Base-by-base conservation (phyloP, 2,797 vertebrate genomes). In the Acanthurus tractus region DNA sequence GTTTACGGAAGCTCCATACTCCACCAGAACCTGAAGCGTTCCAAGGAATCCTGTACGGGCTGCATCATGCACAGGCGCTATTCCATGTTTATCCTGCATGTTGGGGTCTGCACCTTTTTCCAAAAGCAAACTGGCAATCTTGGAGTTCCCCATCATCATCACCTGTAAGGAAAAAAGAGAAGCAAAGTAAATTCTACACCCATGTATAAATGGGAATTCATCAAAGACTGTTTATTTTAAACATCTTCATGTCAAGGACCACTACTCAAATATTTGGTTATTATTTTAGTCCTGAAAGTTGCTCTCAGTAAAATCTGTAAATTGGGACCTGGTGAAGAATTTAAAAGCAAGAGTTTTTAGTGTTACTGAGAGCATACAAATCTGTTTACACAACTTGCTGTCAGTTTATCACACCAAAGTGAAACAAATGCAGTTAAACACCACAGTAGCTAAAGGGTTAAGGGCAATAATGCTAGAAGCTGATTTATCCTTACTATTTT, bases 131-230 rank as follows among this genome's bases (percentile, higher is more conserved):
- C 86, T 74, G 1, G 97, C 97, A 0, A 97, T 83, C 15, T 90
- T 86, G 45, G 93, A 83, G 78, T 94, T 97, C 18, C 97, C 97
- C 87, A 98, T 97, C 97, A 98, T 98, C 97, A 98, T 97, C 42
- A 96, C 97, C 97, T 98, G 83, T 0, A 36, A 15, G 53, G 67
- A 12, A n/a, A 40, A 63, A 20, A 77, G n/a, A 7, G 36, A n/a
- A 56, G 14, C 45, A n/a, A 25, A 64, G 11, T 45, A 1, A 50
- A 52, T 67, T 82, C 36, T 74, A 34, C 52, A 67, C 14, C 34
- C 22, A 2, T 62, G 50, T 70, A 36, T 50, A 36, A 62, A 70
- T 49, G 6, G 15, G 0, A 23, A 1, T 0, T 3, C 58, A 25
- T 56, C 2, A 6, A 18, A 18, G 3, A 18, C 17, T 17, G 13